Evolutionary conservation across 2,888 invertebrate species (phyloP), one percentile per base, ranked within the genome.

Genomic region (Odiellus spinosus): DNA sequence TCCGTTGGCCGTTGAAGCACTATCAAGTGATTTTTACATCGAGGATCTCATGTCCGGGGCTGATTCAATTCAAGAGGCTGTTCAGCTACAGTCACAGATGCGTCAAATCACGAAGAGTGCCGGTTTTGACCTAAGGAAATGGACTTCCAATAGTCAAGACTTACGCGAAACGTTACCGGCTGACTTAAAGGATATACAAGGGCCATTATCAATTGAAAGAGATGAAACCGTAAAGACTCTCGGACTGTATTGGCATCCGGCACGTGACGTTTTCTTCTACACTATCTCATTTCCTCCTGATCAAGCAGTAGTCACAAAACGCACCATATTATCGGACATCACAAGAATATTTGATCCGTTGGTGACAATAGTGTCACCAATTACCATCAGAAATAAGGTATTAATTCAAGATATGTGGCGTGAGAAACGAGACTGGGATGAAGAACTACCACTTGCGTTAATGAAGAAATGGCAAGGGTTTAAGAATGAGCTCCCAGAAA

Each of bases 1-100:
- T n/a, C n/a, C n/a, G 4, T 10, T 38, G 14, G 56, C 53, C 6
- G 38, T 52, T 4, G 15, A 51, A 20, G 44, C 50, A 12, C 46
- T 58, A 12, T 19, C 18, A 10, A 33, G 48, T 4, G 55, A 59
- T 45, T 55, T 59, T 36, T 64, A 64, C 38, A 56, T 63, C n/a
- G 61, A 63, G 42, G 61, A 40, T 40, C 14, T 40, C 17, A 17
- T 40, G 17, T 15, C 40, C 3, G 40, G 40, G 3, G 40, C n/a
- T 15, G 17, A 40, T 4, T 49, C 54, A n/a, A 14, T 53, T 1
- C 50, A 51, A 8, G 39, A 58, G 40, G 55, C 56, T 1, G 10
- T 50, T 4, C 4, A 47, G 18, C 14, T 54, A 2, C 47, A 54
- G 40, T 2, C 46, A 3, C 5, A 26, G 5, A 6, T 26, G 8